Percentiles rank a stretch among this genome's conserved stretches.
These are phyloP conservation scores for Eupithecia inturbata DNA, from an alignment of 2,888 invertebrate genomes.

Conservation along the genomic window DNA sequence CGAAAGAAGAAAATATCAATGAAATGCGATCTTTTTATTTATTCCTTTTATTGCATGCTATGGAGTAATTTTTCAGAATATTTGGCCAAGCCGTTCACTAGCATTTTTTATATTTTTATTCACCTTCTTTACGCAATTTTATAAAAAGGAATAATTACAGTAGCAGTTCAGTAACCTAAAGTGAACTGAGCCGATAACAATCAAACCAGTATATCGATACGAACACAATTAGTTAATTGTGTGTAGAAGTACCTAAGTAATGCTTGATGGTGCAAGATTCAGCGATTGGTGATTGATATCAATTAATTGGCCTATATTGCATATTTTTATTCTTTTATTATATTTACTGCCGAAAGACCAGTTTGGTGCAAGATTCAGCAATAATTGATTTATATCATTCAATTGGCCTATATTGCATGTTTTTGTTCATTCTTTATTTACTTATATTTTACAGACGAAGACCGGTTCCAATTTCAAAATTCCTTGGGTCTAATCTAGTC, in stretches of 20 bases:
- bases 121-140: conserved; percentile 16
- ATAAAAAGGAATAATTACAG: conserved; percentile 30
- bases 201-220: conserved; percentile 60
- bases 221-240: conserved; percentile 61
- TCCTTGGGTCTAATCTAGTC: neutral
- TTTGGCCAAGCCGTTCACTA: neutral
- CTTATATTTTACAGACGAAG: no score
- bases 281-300: conserved; percentile 5
- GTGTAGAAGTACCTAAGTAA: neutral
- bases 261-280: conserved; percentile 6
- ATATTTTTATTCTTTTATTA: neutral
- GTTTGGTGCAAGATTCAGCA: neutral
- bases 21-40: neutral
- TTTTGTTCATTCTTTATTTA: neutral
- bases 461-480: neutral
- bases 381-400: conserved; percentile 8
- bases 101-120: conserved; percentile 5
- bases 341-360: neutral
- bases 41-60: neutral
- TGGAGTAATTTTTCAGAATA: neutral
- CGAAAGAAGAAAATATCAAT: neutral
- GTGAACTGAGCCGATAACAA: conserved; percentile 53
- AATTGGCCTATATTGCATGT: neutral
- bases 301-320: conserved; percentile 3
- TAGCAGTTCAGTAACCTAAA: conserved; percentile 18